Evolutionary conservation across 2,888 invertebrate species (phyloP).

Genomic region (Fragum whitleyi): DNA sequence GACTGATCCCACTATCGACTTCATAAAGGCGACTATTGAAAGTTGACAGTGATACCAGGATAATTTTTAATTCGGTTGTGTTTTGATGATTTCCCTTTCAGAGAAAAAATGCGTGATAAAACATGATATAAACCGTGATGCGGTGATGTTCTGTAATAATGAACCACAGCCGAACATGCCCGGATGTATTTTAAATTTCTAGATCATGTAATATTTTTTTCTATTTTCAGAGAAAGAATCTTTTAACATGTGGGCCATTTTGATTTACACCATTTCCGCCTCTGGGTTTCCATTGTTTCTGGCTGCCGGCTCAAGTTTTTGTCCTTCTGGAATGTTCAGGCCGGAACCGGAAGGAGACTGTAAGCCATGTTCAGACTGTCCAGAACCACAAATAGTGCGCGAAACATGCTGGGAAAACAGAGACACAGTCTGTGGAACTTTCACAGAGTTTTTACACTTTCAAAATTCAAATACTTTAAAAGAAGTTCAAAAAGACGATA

Average conservation of each 20-base stretch:
- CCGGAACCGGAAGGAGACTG: slow-evolving; percentile 38
- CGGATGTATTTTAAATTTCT: background rate
- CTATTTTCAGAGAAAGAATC: slow-evolving; percentile 17
- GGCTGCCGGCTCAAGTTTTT: slow-evolving; percentile 9
- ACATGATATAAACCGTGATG: too few relatives aligned
- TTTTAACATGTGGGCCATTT: slow-evolving; percentile 7
- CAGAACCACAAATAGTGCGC: slow-evolving; percentile 53
- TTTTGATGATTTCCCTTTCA: too few relatives aligned
- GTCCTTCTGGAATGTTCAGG: slow-evolving; percentile 41
- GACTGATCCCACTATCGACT: too few relatives aligned
- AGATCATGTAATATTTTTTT: background rate
- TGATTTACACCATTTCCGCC: slow-evolving; percentile 9
- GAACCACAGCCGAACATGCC: background rate
- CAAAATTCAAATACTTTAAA: slow-evolving; percentile 25
- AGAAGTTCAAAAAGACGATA: slow-evolving; percentile 1
- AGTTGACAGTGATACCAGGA: too few relatives aligned
- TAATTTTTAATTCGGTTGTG: too few relatives aligned
- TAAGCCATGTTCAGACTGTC: slow-evolving; percentile 49
- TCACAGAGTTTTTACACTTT: slow-evolving; percentile 55
- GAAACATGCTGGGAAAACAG: slow-evolving; percentile 50
- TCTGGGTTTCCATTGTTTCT: background rate
- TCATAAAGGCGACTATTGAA: too few relatives aligned
- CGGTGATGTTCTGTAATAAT: background rate
- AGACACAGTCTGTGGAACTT: slow-evolving; percentile 59
- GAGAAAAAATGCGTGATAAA: too few relatives aligned